These are phyloP conservation scores for Proisotoma minuta DNA, from an alignment of 2,888 invertebrate genomes.

Conservation along the genomic window DNA sequence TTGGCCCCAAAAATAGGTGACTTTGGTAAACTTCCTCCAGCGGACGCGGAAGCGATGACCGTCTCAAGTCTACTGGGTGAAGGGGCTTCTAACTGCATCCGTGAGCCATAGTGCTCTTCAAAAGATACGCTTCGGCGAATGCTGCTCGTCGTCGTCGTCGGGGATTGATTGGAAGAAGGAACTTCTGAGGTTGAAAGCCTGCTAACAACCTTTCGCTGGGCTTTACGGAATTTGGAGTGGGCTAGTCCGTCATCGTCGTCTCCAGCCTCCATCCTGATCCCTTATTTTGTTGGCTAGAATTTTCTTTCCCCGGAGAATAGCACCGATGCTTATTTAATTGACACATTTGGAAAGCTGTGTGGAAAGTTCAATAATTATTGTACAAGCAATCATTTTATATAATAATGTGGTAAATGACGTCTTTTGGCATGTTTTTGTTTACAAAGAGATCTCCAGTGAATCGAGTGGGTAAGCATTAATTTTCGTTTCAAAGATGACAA, in stretches of 20 bases:
- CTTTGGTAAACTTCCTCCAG: not conserved
- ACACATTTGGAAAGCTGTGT: no score
- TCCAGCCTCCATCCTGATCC: constrained; percentile 45
- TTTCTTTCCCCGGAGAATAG: no score
- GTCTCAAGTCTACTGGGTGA: not conserved
- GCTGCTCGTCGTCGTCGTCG: not conserved
- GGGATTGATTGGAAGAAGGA: not conserved
- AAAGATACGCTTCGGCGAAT: not conserved
- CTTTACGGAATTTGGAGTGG: constrained; percentile 47
- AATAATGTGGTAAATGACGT: no score
- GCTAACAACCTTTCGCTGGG: constrained; percentile 39
- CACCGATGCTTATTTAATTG: no score
- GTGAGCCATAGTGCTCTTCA: constrained; percentile 26
- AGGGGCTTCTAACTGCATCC: constrained; percentile 28
- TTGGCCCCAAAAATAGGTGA: constrained; percentile 22
- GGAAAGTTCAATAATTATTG: no score
- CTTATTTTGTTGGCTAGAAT: no score
- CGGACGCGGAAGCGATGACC: not conserved
- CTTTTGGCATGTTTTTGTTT: no score
- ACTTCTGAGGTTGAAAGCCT: constrained; percentile 7
- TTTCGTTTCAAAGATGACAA: no score
- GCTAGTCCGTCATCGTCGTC: constrained; percentile 45
- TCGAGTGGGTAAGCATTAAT: no score
- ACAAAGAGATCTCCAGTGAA: no score
- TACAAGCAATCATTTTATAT: no score